Percentiles rank a stretch among this genome's conserved stretches.
Evolutionary conservation across 1,140 invertebrate species (phyloP).

Genomic region (Hestina assimilis): DNA sequence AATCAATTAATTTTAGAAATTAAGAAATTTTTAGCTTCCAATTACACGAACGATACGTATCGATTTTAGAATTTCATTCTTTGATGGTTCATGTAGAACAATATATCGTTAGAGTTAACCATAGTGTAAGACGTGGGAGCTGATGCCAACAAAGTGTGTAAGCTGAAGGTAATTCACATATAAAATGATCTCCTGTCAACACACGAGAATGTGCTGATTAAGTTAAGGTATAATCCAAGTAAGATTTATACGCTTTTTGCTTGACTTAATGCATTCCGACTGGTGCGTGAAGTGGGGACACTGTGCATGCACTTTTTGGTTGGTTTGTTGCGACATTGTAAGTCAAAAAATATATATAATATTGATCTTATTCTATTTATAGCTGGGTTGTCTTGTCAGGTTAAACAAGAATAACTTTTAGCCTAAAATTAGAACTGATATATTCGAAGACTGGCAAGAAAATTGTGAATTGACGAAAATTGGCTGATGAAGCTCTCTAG

Average conservation of each 20-base stretch:
- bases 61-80: constrained; percentile 7
- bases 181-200: constrained; percentile 28
- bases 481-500: constrained; percentile 10
- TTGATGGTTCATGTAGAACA: constrained; percentile 2
- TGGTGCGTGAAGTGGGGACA: constrained; percentile 51
- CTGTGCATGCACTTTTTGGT: neutral
- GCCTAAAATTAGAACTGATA: constrained; percentile 4
- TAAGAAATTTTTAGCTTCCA: constrained; percentile 18
- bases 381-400: constrained; percentile 33
- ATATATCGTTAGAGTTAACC: constrained; percentile 16
- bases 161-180: neutral
- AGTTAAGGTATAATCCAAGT: constrained; percentile 66
- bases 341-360: neutral
- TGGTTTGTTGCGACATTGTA: neutral
- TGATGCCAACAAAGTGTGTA: neutral
- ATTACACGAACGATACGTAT: neutral
- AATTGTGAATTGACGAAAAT: neutral
- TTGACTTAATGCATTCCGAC: constrained; percentile 73
- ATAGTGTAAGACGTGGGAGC: constrained; percentile 6
- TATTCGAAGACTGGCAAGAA: constrained; percentile 9
- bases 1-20: neutral
- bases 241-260: constrained; percentile 70
- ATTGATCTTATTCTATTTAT: neutral
- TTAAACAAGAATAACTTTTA: constrained; percentile 31
- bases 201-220: constrained; percentile 49